Evolutionary conservation across 2,797 vertebrate genomes (phyloP).

Genomic region (Allobates femoralis): DNA sequence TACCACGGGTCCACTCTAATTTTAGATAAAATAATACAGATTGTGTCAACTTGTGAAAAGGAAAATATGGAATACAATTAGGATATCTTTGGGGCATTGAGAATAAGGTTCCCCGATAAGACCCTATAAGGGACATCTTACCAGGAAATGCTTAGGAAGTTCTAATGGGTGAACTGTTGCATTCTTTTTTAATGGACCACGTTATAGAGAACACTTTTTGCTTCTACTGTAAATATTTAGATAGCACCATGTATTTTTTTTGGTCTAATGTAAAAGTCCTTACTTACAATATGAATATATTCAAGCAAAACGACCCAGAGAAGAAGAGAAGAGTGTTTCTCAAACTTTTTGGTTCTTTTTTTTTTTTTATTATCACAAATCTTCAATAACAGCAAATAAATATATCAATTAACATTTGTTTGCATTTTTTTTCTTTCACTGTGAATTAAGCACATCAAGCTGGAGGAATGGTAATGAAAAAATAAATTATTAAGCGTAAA

Average conservation of each 20-base stretch:
- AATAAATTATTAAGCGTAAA: slow-evolving; percentile 76
- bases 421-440: slow-evolving; percentile 51
- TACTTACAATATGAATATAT: neutral
- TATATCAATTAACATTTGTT: slow-evolving; percentile 70
- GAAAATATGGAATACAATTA: too few species aligned
- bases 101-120: too few species aligned
- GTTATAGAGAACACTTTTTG: too few species aligned
- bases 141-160: too few species aligned
- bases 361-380: slow-evolving; percentile 1
- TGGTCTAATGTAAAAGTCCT: neutral
- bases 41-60: too few species aligned
- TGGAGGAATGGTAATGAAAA: slow-evolving; percentile 73
- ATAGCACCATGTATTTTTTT: neutral
- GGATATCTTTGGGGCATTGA: too few species aligned
- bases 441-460: slow-evolving; percentile 73
- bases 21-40: too few species aligned
- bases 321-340: neutral
- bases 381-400: slow-evolving; percentile 70
- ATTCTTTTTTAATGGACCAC: too few species aligned
- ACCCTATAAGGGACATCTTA: too few species aligned
- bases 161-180: too few species aligned
- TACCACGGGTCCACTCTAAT: too few species aligned
- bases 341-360: neutral
- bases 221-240: neutral
- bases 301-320: neutral